These are phyloP conservation scores for Chiloscyllium punctatum DNA, from an alignment of 2,797 vertebrate species.

Conservation along the genomic window DNA sequence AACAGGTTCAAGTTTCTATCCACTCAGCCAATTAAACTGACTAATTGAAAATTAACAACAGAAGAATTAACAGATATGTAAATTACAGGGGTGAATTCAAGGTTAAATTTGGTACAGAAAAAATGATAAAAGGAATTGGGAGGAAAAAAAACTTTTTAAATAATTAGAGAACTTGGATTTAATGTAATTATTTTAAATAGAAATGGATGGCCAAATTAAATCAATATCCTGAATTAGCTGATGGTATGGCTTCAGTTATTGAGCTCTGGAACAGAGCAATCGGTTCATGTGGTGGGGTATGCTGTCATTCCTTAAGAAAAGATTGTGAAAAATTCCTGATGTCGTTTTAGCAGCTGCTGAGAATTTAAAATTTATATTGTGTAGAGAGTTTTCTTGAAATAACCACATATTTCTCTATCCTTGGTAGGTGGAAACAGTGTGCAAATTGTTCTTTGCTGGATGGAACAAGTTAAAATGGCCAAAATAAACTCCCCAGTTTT, in stretches of 20 bases:
- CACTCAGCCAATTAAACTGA: not conserved
- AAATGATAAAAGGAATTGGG: not conserved
- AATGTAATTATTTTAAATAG: too few species aligned
- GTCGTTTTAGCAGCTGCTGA: not conserved
- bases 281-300: not conserved
- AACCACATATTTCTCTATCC: not conserved
- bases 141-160: too few species aligned
- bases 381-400: not conserved
- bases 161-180: too few species aligned
- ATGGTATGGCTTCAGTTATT: not conserved
- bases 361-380: not conserved
- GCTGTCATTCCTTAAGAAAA: not conserved
- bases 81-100: not conserved
- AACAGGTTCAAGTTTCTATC: not conserved
- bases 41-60: not conserved
- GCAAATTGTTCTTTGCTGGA: not conserved
- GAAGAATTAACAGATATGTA: too few species aligned
- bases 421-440: not conserved
- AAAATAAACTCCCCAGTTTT: not conserved
- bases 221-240: not conserved
- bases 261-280: not conserved
- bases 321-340: not conserved
- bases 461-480: not conserved
- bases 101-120: not conserved
- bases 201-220: not conserved